phyloP scores from a whole-genome alignment of 2,113 vertebrate species.

The Morone saxatilis region DNA sequence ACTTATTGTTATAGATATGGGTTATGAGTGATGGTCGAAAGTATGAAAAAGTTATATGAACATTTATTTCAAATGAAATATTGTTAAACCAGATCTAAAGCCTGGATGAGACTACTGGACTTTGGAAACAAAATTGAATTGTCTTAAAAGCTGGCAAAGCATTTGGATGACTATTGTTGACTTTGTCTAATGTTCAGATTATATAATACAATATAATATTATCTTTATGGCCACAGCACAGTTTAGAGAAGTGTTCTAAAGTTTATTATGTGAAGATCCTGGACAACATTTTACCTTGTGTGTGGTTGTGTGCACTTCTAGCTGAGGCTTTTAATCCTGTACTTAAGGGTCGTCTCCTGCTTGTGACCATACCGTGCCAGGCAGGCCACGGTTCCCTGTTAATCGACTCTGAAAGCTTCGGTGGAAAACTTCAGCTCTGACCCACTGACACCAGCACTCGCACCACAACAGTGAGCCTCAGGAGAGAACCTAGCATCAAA shows the following conservation, averaged over 20 bases:
- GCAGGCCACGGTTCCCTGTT: constrained; percentile 14
- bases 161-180: background rate
- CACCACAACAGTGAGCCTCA: constrained; percentile 42
- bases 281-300: background rate
- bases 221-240: background rate
- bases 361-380: constrained; percentile 5
- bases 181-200: background rate
- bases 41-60: background rate
- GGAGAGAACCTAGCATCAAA: constrained; percentile 65
- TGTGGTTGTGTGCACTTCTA: background rate
- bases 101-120: background rate
- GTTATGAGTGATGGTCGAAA: background rate
- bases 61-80: background rate
- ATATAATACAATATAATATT: background rate
- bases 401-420: constrained; percentile 69
- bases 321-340: constrained; percentile 33
- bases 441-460: constrained; percentile 52
- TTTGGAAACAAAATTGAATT: background rate
- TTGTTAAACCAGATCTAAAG: background rate
- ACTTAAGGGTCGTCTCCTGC: constrained; percentile 9
- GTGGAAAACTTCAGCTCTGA: constrained; percentile 61
- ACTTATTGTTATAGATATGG: background rate
- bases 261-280: background rate
- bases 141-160: background rate
- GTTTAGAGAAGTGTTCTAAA: background rate